Conservation (phyloP, 2,888 invertebrate species). For the Tryphoninae sp. region DNA sequence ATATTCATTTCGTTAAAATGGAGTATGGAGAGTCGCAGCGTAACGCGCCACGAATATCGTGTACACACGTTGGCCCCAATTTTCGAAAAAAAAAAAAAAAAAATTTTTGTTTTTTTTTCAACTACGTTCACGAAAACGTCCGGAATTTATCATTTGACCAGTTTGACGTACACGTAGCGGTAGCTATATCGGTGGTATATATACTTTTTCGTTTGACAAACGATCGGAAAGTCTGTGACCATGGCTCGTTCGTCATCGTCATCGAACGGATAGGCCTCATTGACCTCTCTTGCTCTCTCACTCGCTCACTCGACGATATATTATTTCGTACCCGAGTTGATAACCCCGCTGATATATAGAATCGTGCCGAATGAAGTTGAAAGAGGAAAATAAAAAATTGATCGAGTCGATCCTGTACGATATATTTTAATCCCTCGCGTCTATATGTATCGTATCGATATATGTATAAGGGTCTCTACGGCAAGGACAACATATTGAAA, state of each 20-base stretch:
- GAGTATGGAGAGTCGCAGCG: conserved; percentile 1
- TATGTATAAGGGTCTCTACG: neutral
- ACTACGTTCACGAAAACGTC: neutral
- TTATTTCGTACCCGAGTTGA: conserved; percentile 35
- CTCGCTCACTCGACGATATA: conserved; percentile 19
- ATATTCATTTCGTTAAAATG: no score
- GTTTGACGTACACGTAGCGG: neutral
- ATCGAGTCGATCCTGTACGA: conserved; percentile 17
- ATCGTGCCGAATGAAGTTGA: conserved; percentile 37
- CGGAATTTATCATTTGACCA: conserved; percentile 50
- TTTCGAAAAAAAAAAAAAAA: no score
- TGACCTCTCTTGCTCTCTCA: conserved; percentile 33
- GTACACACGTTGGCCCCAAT: no score
- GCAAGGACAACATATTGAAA: conserved; percentile 50
- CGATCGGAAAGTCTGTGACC: conserved; percentile 60
- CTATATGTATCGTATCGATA: neutral
- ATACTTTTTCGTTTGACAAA: conserved; percentile 58
- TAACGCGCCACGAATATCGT: neutral
- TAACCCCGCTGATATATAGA: conserved; percentile 26
- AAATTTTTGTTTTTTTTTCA: neutral
- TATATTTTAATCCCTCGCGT: conserved; percentile 25
- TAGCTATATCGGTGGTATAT: no score
- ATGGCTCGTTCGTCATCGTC: conserved; percentile 60
- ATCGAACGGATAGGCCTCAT: conserved; percentile 62
- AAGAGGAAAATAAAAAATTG: conserved; percentile 33